Conservation (phyloP, 2,888 invertebrate species). For the Lobophora halterata region DNA sequence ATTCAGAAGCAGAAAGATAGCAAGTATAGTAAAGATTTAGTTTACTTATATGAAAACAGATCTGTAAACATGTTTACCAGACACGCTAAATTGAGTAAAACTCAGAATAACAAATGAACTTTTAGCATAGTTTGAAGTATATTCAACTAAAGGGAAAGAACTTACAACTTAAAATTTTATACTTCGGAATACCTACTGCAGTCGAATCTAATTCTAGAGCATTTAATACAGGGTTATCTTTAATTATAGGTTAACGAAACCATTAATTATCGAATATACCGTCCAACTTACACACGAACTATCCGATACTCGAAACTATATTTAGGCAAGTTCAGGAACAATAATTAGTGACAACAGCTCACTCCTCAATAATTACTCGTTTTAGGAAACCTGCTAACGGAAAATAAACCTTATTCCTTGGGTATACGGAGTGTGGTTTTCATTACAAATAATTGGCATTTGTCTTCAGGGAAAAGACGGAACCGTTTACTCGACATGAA, state of each 20-base stretch:
- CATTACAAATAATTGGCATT: conserved; percentile 55
- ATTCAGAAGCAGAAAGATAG: no score
- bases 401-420: conserved; percentile 34
- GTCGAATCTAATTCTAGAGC: no score
- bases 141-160: no score
- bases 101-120: conserved; percentile 1
- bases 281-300: conserved; percentile 35
- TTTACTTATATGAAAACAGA: conserved; percentile 3
- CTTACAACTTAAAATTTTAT: no score
- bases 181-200: no score
- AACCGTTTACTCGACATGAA: conserved; percentile 71
- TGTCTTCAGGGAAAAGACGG: conserved; percentile 65
- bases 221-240: neutral
- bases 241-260: conserved; percentile 1
- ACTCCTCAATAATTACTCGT: conserved; percentile 65
- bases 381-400: conserved; percentile 17
- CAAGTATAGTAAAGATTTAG: no score
- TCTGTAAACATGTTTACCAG: conserved; percentile 17
- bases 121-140: neutral
- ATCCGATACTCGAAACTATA: conserved; percentile 34
- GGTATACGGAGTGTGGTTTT: conserved; percentile 34
- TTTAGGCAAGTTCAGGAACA: conserved; percentile 52
- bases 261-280: conserved; percentile 40
- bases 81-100: conserved; percentile 1
- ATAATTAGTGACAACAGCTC: conserved; percentile 71